These are phyloP conservation scores for Columba livia DNA, from an alignment of 2,113 vertebrate genomes.

Conservation along the genomic window DNA sequence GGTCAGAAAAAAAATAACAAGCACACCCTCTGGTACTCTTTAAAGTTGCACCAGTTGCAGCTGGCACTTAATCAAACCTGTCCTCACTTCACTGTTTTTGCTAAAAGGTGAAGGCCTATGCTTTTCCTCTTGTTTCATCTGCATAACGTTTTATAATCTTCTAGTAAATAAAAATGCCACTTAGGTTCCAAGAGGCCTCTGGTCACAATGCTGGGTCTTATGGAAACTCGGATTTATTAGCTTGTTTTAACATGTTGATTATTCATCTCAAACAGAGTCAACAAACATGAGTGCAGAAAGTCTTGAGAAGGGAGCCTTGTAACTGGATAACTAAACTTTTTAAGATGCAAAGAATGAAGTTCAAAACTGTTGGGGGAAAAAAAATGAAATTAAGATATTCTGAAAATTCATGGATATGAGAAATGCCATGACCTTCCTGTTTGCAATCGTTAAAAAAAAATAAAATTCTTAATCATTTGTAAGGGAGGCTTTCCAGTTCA, in stretches of 20 bases:
- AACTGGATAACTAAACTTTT: neutral
- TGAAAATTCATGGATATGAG: neutral
- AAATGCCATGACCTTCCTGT: neutral
- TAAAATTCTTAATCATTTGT: neutral
- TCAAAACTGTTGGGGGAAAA: neutral
- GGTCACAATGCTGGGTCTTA: neutral
- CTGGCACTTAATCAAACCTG: slow-evolving; percentile 22
- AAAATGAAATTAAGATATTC: neutral
- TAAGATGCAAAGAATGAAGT: neutral
- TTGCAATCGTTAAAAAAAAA: neutral
- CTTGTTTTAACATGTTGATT: slow-evolving; percentile 9
- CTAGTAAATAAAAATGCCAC: neutral
- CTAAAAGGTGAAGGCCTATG: slow-evolving; percentile 31
- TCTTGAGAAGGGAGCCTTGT: neutral
- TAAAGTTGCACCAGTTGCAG: slow-evolving; percentile 16
- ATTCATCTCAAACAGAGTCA: slow-evolving; percentile 21
- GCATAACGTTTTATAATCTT: neutral
- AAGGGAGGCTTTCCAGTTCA: neutral
- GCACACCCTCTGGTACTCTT: neutral
- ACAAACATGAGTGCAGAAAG: neutral
- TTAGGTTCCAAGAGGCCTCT: neutral
- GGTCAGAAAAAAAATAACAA: slow-evolving; percentile 19
- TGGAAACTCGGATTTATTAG: neutral
- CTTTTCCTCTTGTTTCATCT: neutral
- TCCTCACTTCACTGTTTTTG: slow-evolving; percentile 8